A percentile compares a stretch with the other conserved stretches of the same genome.
Evolutionary conservation across 2,113 vertebrate genomes (phyloP).

Genomic region (Callorhinus ursinus): DNA sequence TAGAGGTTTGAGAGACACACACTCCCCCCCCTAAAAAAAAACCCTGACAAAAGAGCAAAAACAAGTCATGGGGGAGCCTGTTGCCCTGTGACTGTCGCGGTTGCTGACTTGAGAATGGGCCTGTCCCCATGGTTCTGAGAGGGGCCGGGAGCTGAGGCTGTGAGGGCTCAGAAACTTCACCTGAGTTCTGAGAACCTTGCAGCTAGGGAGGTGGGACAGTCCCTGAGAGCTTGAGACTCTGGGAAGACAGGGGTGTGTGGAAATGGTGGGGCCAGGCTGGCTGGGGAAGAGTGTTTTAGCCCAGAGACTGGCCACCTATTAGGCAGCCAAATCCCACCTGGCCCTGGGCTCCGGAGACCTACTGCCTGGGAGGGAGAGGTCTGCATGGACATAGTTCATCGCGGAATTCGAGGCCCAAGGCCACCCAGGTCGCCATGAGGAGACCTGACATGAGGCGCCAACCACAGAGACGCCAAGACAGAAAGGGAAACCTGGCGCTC

Average conservation of each 20-base stretch:
- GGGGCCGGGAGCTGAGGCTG: conserved; percentile 47
- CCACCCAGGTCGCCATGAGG: too few relatives aligned
- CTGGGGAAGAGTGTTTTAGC: background rate
- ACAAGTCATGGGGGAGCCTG: conserved; percentile 70
- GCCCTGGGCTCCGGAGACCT: background rate
- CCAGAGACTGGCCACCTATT: background rate
- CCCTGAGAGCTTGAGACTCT: conserved; percentile 49
- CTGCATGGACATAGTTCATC: background rate
- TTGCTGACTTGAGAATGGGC: conserved; percentile 70
- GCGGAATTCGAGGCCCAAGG: background rate
- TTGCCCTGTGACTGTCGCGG: conserved; percentile 49
- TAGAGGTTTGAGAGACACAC: conserved; percentile 58
- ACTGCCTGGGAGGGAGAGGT: background rate
- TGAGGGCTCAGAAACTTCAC: conserved; percentile 74
- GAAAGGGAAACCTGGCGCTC: background rate
- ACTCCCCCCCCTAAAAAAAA: background rate
- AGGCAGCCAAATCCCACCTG: background rate
- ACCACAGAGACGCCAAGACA: background rate
- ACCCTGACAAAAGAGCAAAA: conserved; percentile 68
- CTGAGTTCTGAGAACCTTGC: conserved; percentile 74
- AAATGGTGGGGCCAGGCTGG: background rate
- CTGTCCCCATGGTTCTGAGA: conserved; percentile 71
- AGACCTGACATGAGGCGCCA: background rate
- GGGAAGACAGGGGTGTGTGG: conserved; percentile 56
- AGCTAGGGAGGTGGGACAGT: conserved; percentile 63